phyloP scores from a whole-genome alignment of 2,888 invertebrate species.

The Drosophila suboccidentalis region DNA sequence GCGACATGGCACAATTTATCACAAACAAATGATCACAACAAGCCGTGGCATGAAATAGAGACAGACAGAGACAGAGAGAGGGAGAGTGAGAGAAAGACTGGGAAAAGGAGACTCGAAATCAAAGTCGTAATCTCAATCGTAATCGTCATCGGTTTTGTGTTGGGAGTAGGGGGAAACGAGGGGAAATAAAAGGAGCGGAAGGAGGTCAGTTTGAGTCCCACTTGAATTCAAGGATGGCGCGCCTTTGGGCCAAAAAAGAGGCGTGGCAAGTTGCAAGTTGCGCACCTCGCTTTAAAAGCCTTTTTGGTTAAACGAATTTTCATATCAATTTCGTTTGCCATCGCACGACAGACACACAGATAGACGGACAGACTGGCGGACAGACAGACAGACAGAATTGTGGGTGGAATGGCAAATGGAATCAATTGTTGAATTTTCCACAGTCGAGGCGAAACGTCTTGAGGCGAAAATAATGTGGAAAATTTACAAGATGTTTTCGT shows the following conservation, averaged over 20 bases:
- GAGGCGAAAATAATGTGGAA: conserved; percentile 58
- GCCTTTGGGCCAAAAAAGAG: conserved; percentile 49
- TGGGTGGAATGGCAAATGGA: conserved; percentile 70
- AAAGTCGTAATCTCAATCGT: conserved; percentile 15
- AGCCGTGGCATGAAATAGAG: conserved; percentile 36
- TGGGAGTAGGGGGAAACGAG: too few relatives aligned
- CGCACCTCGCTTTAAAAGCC: conserved; percentile 59
- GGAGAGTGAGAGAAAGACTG: conserved; percentile 6
- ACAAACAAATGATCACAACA: conserved; percentile 75
- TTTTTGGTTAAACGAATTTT: conserved; percentile 78
- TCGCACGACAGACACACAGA: conserved; percentile 13
- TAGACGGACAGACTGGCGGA: neutral
- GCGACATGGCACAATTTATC: conserved; percentile 78
- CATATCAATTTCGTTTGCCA: conserved; percentile 71
- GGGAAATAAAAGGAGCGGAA: neutral
- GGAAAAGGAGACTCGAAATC: conserved; percentile 8
- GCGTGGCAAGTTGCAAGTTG: conserved; percentile 54
- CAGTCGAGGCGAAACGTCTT: conserved; percentile 30
- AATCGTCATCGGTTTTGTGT: conserved; percentile 8
- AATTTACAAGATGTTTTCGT: conserved; percentile 81
- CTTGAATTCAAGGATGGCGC: conserved; percentile 46
- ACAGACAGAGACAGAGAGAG: conserved; percentile 5
- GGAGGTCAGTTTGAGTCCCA: conserved; percentile 39
- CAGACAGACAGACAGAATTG: conserved; percentile 1
- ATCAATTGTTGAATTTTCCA: conserved; percentile 77